A percentile compares a stretch with the other conserved stretches of the same genome.
Conservation (phyloP, 92 coral and sea anemone genomes). For the Virgularia gustaviana region DNA sequence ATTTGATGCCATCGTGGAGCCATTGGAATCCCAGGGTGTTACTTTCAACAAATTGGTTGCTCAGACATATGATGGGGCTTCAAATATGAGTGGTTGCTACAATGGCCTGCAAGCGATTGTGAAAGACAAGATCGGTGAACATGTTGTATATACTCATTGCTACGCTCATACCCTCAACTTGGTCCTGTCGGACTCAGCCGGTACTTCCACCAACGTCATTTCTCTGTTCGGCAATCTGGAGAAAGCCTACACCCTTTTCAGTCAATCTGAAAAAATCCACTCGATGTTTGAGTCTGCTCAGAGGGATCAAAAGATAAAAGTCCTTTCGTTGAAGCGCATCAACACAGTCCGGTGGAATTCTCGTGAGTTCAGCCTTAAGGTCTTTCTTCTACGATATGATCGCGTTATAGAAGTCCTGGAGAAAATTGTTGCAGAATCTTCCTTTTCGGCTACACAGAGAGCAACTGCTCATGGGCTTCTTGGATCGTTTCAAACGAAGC, state of each 20-base stretch:
- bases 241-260: no score
- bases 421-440: neutral
- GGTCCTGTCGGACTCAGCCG: no score
- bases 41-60: neutral
- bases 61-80: constrained; percentile 11
- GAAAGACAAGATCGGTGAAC: neutral
- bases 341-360: constrained; percentile 16
- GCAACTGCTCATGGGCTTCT: neutral
- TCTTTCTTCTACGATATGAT: neutral
- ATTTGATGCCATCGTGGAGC: constrained; percentile 19
- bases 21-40: constrained; percentile 7
- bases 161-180: no score
- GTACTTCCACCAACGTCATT: no score
- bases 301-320: neutral
- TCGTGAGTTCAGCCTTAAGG: constrained; percentile 4
- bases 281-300: constrained; percentile 6
- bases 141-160: no score
- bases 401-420: neutral
- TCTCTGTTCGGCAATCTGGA: no score
- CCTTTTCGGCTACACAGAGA: neutral
- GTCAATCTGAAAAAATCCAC: constrained; percentile 12
- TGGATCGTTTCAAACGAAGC: neutral
- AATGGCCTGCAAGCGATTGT: constrained; percentile 1
- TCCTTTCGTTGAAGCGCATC: neutral
- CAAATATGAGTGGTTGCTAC: constrained; percentile 1